Conservation (phyloP, 2,113 vertebrate genomes). For the Polyodon spathula region DNA sequence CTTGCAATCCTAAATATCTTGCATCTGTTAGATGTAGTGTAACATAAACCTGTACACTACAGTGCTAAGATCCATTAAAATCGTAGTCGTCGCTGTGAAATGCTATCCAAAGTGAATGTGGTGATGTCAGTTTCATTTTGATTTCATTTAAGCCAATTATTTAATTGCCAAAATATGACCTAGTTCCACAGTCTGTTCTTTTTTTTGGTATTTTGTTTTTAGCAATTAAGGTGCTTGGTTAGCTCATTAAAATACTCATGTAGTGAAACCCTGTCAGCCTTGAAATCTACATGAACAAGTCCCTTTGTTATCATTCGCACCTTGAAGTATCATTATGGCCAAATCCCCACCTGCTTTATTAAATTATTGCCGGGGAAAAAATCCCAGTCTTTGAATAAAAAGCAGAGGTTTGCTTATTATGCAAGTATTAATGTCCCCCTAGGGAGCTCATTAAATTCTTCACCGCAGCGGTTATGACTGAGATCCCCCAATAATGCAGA, state of each 20-base stretch:
- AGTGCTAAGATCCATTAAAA: too few relatives aligned
- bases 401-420: constrained; percentile 50
- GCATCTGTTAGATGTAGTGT: too few relatives aligned
- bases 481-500: constrained; percentile 44
- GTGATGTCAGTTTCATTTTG: too few relatives aligned
- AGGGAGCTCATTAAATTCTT: constrained; percentile 61
- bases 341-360: constrained; percentile 4
- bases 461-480: constrained; percentile 42
- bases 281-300: background rate
- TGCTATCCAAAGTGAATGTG: too few relatives aligned
- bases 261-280: constrained; percentile 2
- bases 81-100: too few relatives aligned
- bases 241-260: background rate
- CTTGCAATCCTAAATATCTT: too few relatives aligned
- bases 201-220: background rate
- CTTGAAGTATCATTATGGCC: constrained; percentile 11
- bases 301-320: constrained; percentile 12
- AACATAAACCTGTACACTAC: too few relatives aligned
- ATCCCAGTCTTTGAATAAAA: constrained; percentile 46
- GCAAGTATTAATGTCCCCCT: constrained; percentile 47
- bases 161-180: too few relatives aligned
- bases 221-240: background rate
- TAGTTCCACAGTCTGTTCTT: background rate
- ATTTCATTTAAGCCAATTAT: too few relatives aligned
- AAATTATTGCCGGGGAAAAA: constrained; percentile 25